Conservation (phyloP, 2,113 vertebrate genomes). For the Psittacula cyanocephala region DNA sequence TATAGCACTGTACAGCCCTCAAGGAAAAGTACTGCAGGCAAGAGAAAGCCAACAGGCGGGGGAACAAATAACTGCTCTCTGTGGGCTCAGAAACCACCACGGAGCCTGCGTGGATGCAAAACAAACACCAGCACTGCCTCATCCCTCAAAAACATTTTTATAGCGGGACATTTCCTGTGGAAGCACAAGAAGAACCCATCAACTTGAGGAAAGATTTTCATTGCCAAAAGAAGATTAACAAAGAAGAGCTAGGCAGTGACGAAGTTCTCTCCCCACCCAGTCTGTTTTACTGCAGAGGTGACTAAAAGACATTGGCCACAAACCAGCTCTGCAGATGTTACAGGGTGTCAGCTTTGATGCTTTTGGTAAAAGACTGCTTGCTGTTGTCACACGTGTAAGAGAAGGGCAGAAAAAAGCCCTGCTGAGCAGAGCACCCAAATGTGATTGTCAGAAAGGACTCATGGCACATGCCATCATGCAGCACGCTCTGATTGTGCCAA, state of each 20-base stretch:
- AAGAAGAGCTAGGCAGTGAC: not conserved
- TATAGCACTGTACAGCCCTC: fast-evolving
- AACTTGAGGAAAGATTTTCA: not conserved
- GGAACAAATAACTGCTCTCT: not conserved
- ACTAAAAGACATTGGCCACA: not conserved
- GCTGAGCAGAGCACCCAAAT: not conserved
- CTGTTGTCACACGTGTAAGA: not conserved
- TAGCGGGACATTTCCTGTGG: not conserved
- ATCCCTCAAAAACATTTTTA: not conserved
- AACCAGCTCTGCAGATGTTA: constrained; percentile 6
- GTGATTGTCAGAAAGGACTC: not conserved
- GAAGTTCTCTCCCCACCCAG: not conserved
- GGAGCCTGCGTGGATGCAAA: not conserved
- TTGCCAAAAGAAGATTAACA: not conserved
- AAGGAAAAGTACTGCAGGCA: not conserved
- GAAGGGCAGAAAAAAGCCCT: not conserved
- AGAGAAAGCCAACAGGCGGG: not conserved
- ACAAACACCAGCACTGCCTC: not conserved
- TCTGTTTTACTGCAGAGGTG: not conserved
- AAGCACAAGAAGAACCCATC: not conserved
- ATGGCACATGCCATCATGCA: not conserved
- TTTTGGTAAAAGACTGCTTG: not conserved
- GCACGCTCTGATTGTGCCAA: not conserved
- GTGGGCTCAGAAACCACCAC: not conserved
- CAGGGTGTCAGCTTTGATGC: not conserved